phyloP scores from a whole-genome alignment of 2,113 vertebrate species.

The Scophthalmus maximus region DNA sequence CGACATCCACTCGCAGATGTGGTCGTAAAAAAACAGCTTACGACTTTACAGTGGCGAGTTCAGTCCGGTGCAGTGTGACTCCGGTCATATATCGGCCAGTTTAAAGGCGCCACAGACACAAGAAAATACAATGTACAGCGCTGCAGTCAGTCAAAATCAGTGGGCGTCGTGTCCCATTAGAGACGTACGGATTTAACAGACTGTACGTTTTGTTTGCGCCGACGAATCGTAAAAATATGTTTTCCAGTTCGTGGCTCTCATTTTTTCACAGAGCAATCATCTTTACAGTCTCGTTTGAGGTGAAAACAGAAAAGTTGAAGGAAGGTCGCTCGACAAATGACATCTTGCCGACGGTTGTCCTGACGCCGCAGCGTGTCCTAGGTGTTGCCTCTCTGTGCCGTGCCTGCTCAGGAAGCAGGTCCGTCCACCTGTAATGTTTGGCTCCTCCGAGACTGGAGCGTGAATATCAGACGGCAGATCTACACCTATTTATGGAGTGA shows the following conservation, averaged over 20 bases:
- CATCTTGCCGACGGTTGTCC: not conserved
- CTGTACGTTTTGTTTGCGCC: too few relatives aligned
- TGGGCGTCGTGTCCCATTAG: too few relatives aligned
- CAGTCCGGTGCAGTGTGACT: too few relatives aligned
- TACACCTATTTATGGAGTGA: conserved; percentile 56
- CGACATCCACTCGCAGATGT: not conserved
- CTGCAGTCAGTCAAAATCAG: not conserved
- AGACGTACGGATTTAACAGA: too few relatives aligned
- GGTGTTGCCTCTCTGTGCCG: conserved; percentile 8
- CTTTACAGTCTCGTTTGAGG: not conserved
- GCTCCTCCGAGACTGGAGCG: conserved; percentile 32
- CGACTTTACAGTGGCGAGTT: too few relatives aligned
- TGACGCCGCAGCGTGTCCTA: not conserved
- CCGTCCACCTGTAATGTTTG: conserved; percentile 25
- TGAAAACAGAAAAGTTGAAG: not conserved
- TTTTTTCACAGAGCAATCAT: not conserved
- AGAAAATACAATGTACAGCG: not conserved
- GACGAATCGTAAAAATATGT: too few relatives aligned
- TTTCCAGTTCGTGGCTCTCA: not conserved
- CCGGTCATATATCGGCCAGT: too few relatives aligned
- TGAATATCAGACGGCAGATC: conserved; percentile 27
- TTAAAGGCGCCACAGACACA: too few relatives aligned
- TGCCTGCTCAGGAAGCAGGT: conserved; percentile 29
- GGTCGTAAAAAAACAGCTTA: too few relatives aligned
- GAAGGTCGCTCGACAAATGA: not conserved